These are phyloP conservation scores for Ruditapes philippinarum DNA, from an alignment of 1,140 invertebrate species.

Conservation along the genomic window DNA sequence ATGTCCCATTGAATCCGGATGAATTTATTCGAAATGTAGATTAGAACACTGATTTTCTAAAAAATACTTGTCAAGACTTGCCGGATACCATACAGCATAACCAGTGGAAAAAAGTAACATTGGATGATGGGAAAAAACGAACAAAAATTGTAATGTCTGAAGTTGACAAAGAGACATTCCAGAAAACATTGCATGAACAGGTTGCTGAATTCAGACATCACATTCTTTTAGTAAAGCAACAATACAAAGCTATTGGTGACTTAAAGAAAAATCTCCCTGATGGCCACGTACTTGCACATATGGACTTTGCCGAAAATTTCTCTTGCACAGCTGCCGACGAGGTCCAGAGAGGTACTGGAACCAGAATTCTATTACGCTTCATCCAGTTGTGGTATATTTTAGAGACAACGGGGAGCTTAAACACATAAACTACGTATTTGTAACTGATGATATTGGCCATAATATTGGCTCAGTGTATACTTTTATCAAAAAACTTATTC, in stretches of 20 bases:
- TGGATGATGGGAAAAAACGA: slow-evolving; percentile 37
- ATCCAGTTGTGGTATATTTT: slow-evolving; percentile 62
- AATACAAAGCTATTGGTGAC: slow-evolving; percentile 54
- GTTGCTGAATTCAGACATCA: slow-evolving; percentile 50
- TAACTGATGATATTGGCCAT: slow-evolving; percentile 58
- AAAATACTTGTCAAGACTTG: neutral
- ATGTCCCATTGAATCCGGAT: slow-evolving; percentile 38
- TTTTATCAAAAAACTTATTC: slow-evolving; percentile 57
- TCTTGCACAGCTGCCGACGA: slow-evolving; percentile 49
- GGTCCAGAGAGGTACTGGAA: slow-evolving; percentile 67
- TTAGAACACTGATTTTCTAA: neutral
- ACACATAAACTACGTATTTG: slow-evolving; percentile 54
- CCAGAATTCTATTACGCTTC: slow-evolving; percentile 56
- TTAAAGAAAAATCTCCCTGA: slow-evolving; percentile 57
- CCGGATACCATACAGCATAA: neutral
- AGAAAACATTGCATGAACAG: slow-evolving; percentile 23
- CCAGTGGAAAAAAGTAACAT: slow-evolving; percentile 45
- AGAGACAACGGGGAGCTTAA: neutral
- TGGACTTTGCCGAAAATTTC: slow-evolving; percentile 72
- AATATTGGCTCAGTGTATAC: slow-evolving; percentile 42
- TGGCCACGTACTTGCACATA: slow-evolving; percentile 58
- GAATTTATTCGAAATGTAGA: neutral
- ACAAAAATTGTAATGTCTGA: slow-evolving; percentile 32
- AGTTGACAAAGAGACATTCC: slow-evolving; percentile 11
- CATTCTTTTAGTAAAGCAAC: slow-evolving; percentile 48